A percentile compares a stretch with the other conserved stretches of the same genome.
Evolutionary conservation across 1,140 invertebrate genomes (phyloP).

Genomic region (Anagrus nilaparvatae): DNA sequence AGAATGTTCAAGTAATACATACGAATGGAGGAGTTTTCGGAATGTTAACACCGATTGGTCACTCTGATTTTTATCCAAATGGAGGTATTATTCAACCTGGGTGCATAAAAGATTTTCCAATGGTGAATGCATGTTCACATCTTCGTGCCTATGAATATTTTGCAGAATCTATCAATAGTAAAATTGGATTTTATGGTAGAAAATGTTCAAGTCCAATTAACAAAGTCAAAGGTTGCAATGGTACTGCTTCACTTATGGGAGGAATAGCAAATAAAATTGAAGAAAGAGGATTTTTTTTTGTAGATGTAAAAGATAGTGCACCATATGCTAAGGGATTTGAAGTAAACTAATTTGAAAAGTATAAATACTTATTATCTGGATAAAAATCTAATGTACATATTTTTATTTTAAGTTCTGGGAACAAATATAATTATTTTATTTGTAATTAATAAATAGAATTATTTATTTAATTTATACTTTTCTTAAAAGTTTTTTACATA

Average conservation of each 20-base stretch:
- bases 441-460: no score
- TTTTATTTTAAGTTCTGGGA: no score
- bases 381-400: no score
- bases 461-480: no score
- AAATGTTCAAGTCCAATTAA: conserved; percentile 13
- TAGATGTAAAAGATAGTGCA: not conserved
- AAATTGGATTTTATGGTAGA: conserved; percentile 18
- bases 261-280: not conserved
- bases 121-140: conserved; percentile 20
- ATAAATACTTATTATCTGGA: no score
- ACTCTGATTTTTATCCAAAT: conserved; percentile 53
- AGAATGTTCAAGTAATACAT: conserved; percentile 61
- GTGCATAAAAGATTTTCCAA: conserved; percentile 36
- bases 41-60: conserved; percentile 38
- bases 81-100: conserved; percentile 57
- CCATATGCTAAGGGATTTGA: conserved; percentile 9
- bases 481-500: no score
- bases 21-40: conserved; percentile 51
- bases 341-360: no score
- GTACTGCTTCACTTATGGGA: conserved; percentile 2
- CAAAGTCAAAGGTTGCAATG: not conserved
- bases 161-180: conserved; percentile 20
- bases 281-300: conserved; percentile 5
- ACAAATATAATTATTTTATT: no score
- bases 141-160: conserved; percentile 18